Evolutionary conservation across 2,888 invertebrate genomes (phyloP).

Genomic region (Thecophora atra): DNA sequence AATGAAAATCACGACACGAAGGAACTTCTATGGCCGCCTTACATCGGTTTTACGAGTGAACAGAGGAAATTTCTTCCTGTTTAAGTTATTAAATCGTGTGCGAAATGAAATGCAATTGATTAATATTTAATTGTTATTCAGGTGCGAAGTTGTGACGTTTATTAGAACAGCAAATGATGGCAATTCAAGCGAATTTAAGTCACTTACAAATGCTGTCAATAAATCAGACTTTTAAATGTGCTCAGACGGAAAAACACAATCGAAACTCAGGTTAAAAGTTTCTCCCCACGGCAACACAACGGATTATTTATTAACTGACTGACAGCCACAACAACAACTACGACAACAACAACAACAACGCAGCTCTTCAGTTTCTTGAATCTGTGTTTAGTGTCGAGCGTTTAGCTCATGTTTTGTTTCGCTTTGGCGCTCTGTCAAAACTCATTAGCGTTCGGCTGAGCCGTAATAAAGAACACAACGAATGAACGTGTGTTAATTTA

Average conservation of each 20-base stretch:
- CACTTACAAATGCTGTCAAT: not conserved
- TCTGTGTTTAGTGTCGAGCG: too few species aligned
- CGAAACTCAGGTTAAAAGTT: not conserved
- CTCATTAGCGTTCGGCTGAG: conserved; percentile 36
- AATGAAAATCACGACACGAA: too few species aligned
- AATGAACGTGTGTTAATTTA: conserved; percentile 12
- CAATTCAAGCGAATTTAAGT: too few species aligned
- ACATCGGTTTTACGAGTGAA: too few species aligned
- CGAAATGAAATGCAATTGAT: too few species aligned
- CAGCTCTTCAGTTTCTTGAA: conserved; percentile 7
- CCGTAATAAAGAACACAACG: conserved; percentile 13
- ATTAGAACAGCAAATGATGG: conserved; percentile 6
- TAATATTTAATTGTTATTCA: conserved; percentile 14
- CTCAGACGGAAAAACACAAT: not conserved
- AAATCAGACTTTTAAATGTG: not conserved
- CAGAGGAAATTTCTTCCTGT: too few species aligned
- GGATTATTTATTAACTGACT: conserved; percentile 30
- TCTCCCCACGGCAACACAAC: conserved; percentile 23
- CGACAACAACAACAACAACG: too few species aligned
- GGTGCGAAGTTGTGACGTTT: conserved; percentile 29
- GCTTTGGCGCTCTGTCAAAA: conserved; percentile 37
- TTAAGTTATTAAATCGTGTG: too few species aligned
- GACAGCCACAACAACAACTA: too few species aligned
- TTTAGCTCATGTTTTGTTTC: not conserved
- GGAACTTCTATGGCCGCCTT: too few species aligned